Evolutionary conservation across 2,113 vertebrate genomes (phyloP), one percentile per base, ranked within the genome.

Genomic region (Esox niger): DNA sequence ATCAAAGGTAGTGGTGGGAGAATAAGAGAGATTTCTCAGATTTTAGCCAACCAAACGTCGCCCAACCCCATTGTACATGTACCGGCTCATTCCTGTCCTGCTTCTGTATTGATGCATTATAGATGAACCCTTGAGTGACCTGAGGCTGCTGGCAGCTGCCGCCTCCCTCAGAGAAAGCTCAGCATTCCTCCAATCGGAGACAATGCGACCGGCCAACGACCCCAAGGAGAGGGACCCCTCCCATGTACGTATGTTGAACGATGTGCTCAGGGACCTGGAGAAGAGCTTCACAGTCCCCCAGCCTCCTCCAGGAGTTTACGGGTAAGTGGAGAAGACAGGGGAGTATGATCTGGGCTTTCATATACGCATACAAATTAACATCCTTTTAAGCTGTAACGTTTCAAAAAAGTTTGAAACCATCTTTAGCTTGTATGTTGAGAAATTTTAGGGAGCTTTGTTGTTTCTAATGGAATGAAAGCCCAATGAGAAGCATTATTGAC

Each of bases 161-260:
- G 80, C 90, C 0, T 62, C 68, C 7, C 87, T 98, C 59, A 86
- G 95, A 67, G 95, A 97, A 58, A 92, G 82, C 0, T 88, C 93
- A 1, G 90, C 95, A 21, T 87, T 96, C 73, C 93, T 98, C 79
- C 96, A 98, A 59, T 98, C 96, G 0, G 94, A 95, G 73, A 92
- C 92, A 49, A 98, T 98, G 96, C 93, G 96, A 8, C 95, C 96
- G 3, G 96, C 96, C 11, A 96, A 98, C 0, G 94, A 98, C 74
- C 96, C 95, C 0, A 89, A 89, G 66, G 96, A 98, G 76, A 79
- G 94, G 26, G 91, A 88, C 11, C 92, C 94, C 6, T 15, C 85
- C 68, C 93, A 94, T 6, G 86, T 98, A 9, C 91, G 95, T 35
- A 98, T 98, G 95, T 91, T 98, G 73, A 98, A 98, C 23, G 95